Base-by-base conservation (phyloP, 2,888 invertebrate species). In the Ophioninae sp. region DNA sequence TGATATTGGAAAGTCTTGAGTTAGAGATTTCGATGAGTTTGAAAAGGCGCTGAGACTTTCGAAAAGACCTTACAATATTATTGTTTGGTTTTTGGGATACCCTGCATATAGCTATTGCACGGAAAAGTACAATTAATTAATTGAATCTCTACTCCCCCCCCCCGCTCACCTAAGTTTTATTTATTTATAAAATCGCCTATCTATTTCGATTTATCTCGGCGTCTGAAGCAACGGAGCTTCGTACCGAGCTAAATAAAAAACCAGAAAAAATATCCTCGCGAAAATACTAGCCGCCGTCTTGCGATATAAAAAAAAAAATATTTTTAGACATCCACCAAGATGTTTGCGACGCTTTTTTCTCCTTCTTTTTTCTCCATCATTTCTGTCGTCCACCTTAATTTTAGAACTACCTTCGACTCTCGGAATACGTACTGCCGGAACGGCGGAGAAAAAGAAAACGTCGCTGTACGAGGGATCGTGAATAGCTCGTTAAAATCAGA, bases 261-360 rank as follows among this genome's bases (percentile, higher is more conserved):
- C 51, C 17, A 51, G 51, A 51, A 51, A 51, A 51, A 2, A 17
- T 13, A 17, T 17, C 51, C 51, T 17, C 51, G 51, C 13, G 13
- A 51, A 51, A 51, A 51, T 13, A 17, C 2, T 6, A 51, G 6
- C 51, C 17, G 51, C 2, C 51, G 51, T 13, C 51, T 51, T 51
- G 51, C 51, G 17, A 51, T 51, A n/a, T 23, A 13, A 61, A 22
- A 9, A 39, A 9, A 39, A 39, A 67, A 76, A 69, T 68, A 67
- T 77, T 77, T 77, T 69, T 77, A 51, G 44, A 10, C 61, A 51
- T 61, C 23, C 64, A 51, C 20, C 13, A 17, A 61, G 61, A 22
- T 44, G 17, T 17, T 51, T 0, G 51, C 51, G 51, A 51, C 51
- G 51, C 17, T 51, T 51, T 51, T 17, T 17, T 41, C 58, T 44